These are phyloP conservation scores for Macropodus opercularis DNA, from an alignment of 2,797 vertebrate species.

Conservation along the genomic window DNA sequence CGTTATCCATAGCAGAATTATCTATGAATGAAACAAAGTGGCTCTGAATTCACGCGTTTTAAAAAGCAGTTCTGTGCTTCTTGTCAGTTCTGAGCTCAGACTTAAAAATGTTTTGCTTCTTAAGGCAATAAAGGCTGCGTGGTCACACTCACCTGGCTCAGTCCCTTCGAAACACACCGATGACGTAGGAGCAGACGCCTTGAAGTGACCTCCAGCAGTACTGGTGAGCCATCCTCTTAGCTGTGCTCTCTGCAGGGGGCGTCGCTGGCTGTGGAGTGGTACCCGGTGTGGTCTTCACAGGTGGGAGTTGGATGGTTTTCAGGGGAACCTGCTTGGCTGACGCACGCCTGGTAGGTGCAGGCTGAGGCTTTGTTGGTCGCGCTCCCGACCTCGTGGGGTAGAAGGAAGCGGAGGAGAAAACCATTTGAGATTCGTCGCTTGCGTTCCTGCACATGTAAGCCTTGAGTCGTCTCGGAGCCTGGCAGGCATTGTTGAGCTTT, in stretches of 20 bases:
- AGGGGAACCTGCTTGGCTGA: neutral
- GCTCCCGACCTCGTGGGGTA: conserved; percentile 5
- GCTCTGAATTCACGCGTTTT: neutral
- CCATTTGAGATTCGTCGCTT: conserved; percentile 79
- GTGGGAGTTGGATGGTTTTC: neutral
- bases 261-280: conserved; percentile 26
- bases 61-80: conserved; percentile 7
- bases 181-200: conserved; percentile 80
- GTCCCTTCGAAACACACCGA: conserved; percentile 82
- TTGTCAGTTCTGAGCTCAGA: conserved; percentile 4
- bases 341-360: neutral
- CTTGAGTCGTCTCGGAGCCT: conserved; percentile 72
- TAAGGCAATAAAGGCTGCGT: too few relatives aligned
- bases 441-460: conserved; percentile 84
- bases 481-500: conserved; percentile 80
- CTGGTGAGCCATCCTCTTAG: conserved; percentile 77
- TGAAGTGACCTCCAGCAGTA: conserved; percentile 87
- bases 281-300: conserved; percentile 34
- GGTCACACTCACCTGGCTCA: conserved; percentile 59
- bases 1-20: conserved; percentile 45
- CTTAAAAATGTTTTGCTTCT: too few relatives aligned
- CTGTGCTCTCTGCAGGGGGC: conserved; percentile 56
- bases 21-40: conserved; percentile 48
- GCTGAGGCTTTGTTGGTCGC: conserved; percentile 19
- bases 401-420: conserved; percentile 65